Percentiles rank a stretch among this genome's conserved stretches.
Evolutionary conservation across 2,113 vertebrate genomes (phyloP).

Genomic region (Halichoeres trimaculatus): DNA sequence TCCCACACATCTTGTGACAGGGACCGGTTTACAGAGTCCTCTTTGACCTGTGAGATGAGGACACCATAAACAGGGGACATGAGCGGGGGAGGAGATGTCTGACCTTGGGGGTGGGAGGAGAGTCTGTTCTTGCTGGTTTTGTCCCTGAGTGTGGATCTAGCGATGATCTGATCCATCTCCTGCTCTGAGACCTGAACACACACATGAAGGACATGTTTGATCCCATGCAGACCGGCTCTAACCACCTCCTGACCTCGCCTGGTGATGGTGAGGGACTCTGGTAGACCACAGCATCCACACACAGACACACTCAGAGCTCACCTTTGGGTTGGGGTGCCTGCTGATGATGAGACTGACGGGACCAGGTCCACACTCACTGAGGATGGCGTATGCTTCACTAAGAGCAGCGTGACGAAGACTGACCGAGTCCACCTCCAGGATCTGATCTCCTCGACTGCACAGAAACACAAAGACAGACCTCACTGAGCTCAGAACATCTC

Average conservation of each 20-base stretch:
- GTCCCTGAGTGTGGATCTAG: conserved; percentile 89
- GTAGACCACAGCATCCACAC: too few species aligned
- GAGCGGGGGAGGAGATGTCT: neutral
- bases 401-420: conserved; percentile 92
- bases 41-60: too few species aligned
- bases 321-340: conserved; percentile 95
- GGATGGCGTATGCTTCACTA: conserved; percentile 93
- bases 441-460: conserved; percentile 93
- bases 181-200: conserved; percentile 91
- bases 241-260: too few species aligned
- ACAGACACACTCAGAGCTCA: conserved; percentile 57
- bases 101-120: conserved; percentile 85
- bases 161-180: conserved; percentile 95
- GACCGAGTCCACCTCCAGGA: conserved; percentile 93
- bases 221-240: too few species aligned
- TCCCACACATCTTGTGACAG: too few species aligned
- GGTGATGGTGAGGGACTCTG: too few species aligned
- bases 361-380: conserved; percentile 95
- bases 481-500: too few species aligned
- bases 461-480: neutral
- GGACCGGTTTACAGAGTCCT: too few species aligned
- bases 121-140: conserved; percentile 81
- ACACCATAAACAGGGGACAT: too few species aligned
- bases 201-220: neutral
- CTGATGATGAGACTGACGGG: conserved; percentile 94